phyloP scores from a whole-genome alignment of 53 echinoderm and acorn worm genomes.

The Echinometra lucunter region DNA sequence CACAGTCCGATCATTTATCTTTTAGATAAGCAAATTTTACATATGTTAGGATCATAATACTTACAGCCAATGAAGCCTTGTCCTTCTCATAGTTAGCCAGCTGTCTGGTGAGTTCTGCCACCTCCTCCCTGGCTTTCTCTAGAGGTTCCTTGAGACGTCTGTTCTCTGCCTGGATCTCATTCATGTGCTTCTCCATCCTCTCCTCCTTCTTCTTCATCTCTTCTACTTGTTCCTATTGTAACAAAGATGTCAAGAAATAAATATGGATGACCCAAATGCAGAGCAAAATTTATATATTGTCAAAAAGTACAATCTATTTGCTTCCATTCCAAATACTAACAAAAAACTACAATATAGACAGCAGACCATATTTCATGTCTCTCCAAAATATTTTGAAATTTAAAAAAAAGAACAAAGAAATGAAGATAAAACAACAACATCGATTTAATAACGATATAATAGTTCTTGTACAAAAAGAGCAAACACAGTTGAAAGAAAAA shows the following conservation, averaged over 20 bases:
- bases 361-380: not conserved
- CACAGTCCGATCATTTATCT: not conserved
- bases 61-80: conserved; percentile 96
- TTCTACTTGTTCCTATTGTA: conserved; percentile 94
- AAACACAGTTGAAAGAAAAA: not conserved
- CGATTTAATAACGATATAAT: too few relatives aligned
- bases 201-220: conserved; percentile 99
- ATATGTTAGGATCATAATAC: not conserved
- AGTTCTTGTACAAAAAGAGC: too few relatives aligned
- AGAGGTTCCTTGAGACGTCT: conserved; percentile 94
- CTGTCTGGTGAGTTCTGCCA: conserved; percentile 91
- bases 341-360: not conserved
- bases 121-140: conserved; percentile 96
- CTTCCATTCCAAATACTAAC: not conserved
- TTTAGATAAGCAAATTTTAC: not conserved
- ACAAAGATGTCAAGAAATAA: not conserved
- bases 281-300: not conserved
- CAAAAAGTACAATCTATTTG: not conserved
- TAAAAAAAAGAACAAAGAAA: too few relatives aligned
- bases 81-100: conserved; percentile 98
- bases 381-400: too few relatives aligned
- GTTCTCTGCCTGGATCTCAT: conserved; percentile 97
- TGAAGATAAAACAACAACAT: too few relatives aligned
- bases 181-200: conserved; percentile 99
- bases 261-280: not conserved